These are phyloP conservation scores for Mormyrus proboscirostris DNA, from an alignment of 2,797 vertebrate genomes.

Conservation along the genomic window DNA sequence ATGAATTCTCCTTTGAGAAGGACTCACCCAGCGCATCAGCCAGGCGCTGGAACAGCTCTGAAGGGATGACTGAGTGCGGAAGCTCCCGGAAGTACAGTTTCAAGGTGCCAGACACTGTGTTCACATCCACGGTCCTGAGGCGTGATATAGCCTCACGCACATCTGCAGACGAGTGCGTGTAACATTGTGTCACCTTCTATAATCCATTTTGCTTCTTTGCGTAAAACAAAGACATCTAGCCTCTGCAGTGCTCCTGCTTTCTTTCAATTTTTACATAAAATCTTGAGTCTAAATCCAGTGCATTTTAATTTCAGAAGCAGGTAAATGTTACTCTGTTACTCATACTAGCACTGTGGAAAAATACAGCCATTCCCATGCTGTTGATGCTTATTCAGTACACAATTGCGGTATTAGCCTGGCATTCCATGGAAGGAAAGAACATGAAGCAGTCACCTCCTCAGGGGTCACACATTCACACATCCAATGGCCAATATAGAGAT, in stretches of 20 bases:
- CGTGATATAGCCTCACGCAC: slow-evolving; percentile 56
- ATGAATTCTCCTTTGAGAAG: not conserved
- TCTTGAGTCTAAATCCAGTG: not conserved
- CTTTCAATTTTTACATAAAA: not conserved
- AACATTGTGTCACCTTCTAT: not conserved
- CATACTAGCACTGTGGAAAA: not conserved
- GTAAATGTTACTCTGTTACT: not conserved
- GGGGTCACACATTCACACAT: not conserved
- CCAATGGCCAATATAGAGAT: not conserved
- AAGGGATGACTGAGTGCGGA: slow-evolving; percentile 59
- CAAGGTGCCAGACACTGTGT: slow-evolving; percentile 58
- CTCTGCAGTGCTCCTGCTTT: not conserved
- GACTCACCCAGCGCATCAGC: slow-evolving; percentile 48
- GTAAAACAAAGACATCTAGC: not conserved
- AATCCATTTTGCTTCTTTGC: not conserved
- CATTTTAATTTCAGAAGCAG: not conserved
- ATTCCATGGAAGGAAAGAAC: not conserved
- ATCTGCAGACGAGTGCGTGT: slow-evolving; percentile 39
- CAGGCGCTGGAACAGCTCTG: slow-evolving; percentile 53
- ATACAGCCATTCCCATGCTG: not conserved
- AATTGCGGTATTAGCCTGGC: not conserved
- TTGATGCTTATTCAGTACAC: not conserved
- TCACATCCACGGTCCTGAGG: slow-evolving; percentile 57
- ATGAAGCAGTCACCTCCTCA: not conserved
- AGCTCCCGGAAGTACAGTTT: slow-evolving; percentile 68